Conservation (phyloP, 2,113 vertebrate species). For the Amazona guildingii region DNA sequence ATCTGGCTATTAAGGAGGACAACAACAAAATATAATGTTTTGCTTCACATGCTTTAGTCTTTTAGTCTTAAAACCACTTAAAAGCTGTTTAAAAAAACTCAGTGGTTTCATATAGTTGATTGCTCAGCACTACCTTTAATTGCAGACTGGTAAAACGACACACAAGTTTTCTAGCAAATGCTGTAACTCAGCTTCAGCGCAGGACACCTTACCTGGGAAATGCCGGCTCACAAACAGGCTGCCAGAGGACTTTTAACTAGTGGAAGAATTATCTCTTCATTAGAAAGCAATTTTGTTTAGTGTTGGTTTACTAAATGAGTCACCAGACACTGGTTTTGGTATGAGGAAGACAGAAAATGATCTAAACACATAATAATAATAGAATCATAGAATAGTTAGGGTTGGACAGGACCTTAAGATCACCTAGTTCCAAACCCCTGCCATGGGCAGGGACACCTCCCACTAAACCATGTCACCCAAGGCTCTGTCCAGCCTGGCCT, state of each 20-base stretch:
- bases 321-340: not conserved
- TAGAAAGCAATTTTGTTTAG: constrained; percentile 11
- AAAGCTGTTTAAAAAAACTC: not conserved
- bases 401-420: too few relatives aligned
- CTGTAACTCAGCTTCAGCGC: not conserved
- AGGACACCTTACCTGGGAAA: not conserved
- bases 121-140: constrained; percentile 15
- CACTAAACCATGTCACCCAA: too few relatives aligned
- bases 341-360: not conserved
- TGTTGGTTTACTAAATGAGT: not conserved
- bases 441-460: too few relatives aligned
- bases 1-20: not conserved
- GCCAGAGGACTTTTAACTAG: not conserved
- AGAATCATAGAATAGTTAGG: too few relatives aligned
- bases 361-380: not conserved
- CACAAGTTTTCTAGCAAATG: not conserved
- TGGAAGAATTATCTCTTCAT: constrained; percentile 13
- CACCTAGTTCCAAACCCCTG: too few relatives aligned
- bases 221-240: not conserved
- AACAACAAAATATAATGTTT: not conserved
- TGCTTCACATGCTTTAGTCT: not conserved
- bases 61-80: not conserved
- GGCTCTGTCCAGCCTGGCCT: too few relatives aligned
- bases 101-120: not conserved
- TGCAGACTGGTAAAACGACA: not conserved